Evolutionary conservation across 37 sponge, comb jelly and placozoan species (phyloP), one percentile per base, ranked within the genome.

Genomic region (Hormiphora californensis): DNA sequence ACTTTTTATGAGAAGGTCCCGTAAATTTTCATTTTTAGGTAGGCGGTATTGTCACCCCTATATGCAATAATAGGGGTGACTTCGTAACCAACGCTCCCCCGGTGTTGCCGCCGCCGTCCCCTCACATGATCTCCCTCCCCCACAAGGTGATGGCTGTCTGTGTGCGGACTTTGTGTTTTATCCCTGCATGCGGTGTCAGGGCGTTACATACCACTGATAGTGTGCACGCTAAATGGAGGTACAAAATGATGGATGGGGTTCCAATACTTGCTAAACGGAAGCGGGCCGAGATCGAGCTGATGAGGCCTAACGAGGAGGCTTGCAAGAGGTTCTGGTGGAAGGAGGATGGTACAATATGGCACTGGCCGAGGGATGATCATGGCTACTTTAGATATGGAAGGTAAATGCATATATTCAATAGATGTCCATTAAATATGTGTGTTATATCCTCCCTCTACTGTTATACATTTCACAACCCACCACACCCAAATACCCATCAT

Each of bases 321-420:
- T 73, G 81, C 23, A n/a, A 25, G 81, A 73, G 81, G 25, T 73
- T 73, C 46, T 73, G 81, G 81, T 73, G 81, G 81, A 73, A 73
- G 25, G 81, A 73, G 23, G 81, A 73, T 28, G 81, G 43, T 40
- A 73, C 81, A 7, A 73, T 73, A 21, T 73, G 81, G 81, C 81
- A 73, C 44, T 73, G 81, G 81, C 81, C 81, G 5, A 73, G 81
- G 38, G 81, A 73, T 28, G 81, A 73, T 40, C 23, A 43, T 0
- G 81, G 81, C 7, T 73, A 73, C 44, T 73, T 73, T 19, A 43
- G 81, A 27, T 73, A 73, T 41, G 81, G 81, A 1, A 73, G 81
- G 81, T 73, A 73, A 33, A 49, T 49, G 53, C 15, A 17, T 49
- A 46, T 46, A 46, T 12, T 17, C 51, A 17, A 46, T 46, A 46